Evolutionary conservation across 2,888 invertebrate species (phyloP).

Genomic region (Eilema griseolum): DNA sequence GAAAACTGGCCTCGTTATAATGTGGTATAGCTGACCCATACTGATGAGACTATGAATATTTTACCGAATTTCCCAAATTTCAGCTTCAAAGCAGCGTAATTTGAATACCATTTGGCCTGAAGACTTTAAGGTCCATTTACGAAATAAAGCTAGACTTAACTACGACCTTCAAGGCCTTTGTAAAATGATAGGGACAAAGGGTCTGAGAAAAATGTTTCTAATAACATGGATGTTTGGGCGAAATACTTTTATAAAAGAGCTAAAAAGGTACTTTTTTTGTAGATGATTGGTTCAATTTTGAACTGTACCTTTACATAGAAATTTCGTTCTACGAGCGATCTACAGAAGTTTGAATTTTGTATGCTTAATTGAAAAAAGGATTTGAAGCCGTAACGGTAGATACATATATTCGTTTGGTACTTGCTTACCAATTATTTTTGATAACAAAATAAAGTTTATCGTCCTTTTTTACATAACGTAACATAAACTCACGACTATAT

Average conservation of each 20-base stretch:
- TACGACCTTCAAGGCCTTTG: slow-evolving; percentile 12
- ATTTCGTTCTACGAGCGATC: not conserved
- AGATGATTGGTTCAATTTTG: not conserved
- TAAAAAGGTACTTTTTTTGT: not conserved
- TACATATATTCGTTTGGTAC: not conserved
- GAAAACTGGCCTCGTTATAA: slow-evolving; percentile 26
- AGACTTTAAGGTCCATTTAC: slow-evolving; percentile 19
- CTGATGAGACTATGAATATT: slow-evolving; percentile 46
- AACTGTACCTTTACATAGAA: not conserved
- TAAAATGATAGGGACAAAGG: slow-evolving; percentile 8
- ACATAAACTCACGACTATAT: too few relatives aligned
- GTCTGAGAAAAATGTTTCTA: slow-evolving; percentile 8
- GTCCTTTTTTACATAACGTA: too few relatives aligned
- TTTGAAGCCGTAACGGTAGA: not conserved
- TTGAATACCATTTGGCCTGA: slow-evolving; percentile 34
- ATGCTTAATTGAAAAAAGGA: not conserved
- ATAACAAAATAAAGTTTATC: too few relatives aligned
- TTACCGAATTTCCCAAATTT: slow-evolving; percentile 25
- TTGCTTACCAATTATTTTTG: not conserved
- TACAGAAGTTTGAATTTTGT: not conserved
- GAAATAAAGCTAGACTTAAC: slow-evolving; percentile 17
- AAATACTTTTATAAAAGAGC: not conserved
- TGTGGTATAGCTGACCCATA: slow-evolving; percentile 27
- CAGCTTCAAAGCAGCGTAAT: slow-evolving; percentile 28
- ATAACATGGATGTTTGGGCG: slow-evolving; percentile 6